Evolutionary conservation across 2,888 invertebrate species (phyloP), one percentile per base, ranked within the genome.

Genomic region (Erannis defoliaria): DNA sequence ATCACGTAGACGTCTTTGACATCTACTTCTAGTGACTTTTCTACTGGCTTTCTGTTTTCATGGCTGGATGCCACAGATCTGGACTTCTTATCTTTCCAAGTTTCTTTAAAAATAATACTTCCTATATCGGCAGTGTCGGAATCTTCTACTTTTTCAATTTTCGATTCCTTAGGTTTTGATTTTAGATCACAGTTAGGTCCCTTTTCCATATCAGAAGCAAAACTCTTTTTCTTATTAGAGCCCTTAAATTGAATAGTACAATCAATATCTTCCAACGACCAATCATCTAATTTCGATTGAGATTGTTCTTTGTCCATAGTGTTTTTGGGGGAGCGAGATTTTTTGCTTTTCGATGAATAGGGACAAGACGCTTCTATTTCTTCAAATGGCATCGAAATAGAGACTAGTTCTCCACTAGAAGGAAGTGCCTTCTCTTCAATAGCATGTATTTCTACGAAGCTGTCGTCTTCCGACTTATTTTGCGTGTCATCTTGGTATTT

Each of bases 361-460:
- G 85, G 78, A 55, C 76, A 72, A 14, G 75, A 64, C 12, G 85
- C 64, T 63, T 90, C 86, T 48, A 84, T 72, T 58, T 87, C 84
- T 59, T 89, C 86, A 48, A 83, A 87, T 1, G 88, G 85, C 42
- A 86, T 80, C 12, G 92, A 90, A 66, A 93, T 91, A 6, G 90
- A 86, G 5, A 93, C 93, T 66, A 93, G 67, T 26, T 91, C 90
- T 10, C 85, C 87, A 62, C 86, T 86, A 37, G 81, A 81, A 21
- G 73, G 72, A 55, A 84, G 82, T 37, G 84, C 82, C 55, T 86
- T 88, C 51, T 91, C 89, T 67, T 92, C 90, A 35, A 93, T 92
- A 0, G 89, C 86, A 64, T 92, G 93, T 73, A 93, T 93, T 77
- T 93, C 93, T 38, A 93, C 84, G 69, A 93, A 93, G 67, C 90